These are phyloP conservation scores for Lateolabrax maculatus DNA, from an alignment of 2,797 vertebrate species.

Conservation along the genomic window DNA sequence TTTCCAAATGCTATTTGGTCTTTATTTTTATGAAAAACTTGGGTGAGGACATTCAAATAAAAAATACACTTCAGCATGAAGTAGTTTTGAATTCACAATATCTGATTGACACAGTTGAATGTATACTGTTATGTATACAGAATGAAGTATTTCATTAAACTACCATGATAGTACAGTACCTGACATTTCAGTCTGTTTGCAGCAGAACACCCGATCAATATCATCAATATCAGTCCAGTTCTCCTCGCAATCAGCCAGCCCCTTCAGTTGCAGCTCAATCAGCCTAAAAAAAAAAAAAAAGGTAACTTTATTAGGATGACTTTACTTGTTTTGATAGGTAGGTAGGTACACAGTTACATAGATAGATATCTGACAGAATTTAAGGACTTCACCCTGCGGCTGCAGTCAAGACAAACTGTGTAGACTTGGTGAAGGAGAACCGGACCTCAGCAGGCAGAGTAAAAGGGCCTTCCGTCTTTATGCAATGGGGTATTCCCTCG, in stretches of 20 bases:
- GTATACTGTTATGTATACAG: no score
- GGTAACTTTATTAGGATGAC: background rate
- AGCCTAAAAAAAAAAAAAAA: conserved; percentile 45
- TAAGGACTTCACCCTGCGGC: conserved; percentile 42
- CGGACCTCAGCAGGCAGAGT: conserved; percentile 63
- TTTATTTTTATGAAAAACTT: no score
- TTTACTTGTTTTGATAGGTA: no score
- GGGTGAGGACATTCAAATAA: no score
- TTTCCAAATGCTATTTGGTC: no score
- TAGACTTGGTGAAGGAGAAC: conserved; percentile 71
- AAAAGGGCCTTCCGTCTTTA: background rate
- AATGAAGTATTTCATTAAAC: no score
- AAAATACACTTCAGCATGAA: no score
- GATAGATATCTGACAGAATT: background rate
- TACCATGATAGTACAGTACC: conserved; percentile 36
- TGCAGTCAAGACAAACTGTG: conserved; percentile 47
- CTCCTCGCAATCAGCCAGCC: background rate
- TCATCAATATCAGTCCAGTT: conserved; percentile 52
- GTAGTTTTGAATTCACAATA: no score
- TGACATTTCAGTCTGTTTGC: conserved; percentile 47
- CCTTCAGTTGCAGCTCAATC: conserved; percentile 59
- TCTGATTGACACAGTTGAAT: no score
- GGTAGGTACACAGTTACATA: background rate
- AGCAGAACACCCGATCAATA: conserved; percentile 56
- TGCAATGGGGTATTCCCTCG: conserved; percentile 55